phyloP scores from a whole-genome alignment of 2,113 vertebrate genomes.

The Albula glossodonta region DNA sequence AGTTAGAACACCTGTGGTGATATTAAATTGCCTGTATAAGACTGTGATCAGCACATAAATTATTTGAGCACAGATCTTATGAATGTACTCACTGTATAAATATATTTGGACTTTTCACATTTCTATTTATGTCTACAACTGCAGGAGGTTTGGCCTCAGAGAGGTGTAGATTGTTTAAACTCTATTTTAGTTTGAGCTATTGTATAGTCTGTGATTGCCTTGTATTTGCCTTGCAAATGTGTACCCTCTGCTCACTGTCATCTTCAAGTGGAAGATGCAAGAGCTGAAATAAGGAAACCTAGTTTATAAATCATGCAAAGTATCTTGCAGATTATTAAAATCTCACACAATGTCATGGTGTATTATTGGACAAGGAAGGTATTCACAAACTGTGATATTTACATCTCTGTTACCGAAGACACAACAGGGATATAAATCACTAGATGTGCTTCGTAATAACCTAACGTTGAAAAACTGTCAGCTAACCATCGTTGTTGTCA shows the following conservation, averaged over 20 bases:
- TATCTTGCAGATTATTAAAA: not conserved
- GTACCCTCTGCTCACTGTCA: not conserved
- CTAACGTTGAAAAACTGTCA: not conserved
- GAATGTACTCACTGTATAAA: too few relatives aligned
- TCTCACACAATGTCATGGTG: not conserved
- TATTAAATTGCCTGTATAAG: too few relatives aligned
- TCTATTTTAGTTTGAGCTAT: too few relatives aligned
- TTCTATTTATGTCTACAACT: too few relatives aligned
- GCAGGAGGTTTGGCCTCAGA: too few relatives aligned
- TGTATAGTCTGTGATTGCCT: too few relatives aligned
- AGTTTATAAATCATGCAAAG: not conserved
- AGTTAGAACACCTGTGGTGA: too few relatives aligned
- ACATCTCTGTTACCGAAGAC: not conserved
- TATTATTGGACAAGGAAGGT: not conserved
- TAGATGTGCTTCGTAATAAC: not conserved
- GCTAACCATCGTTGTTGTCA: not conserved
- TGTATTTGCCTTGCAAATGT: too few relatives aligned
- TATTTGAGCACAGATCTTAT: too few relatives aligned
- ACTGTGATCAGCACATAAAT: too few relatives aligned
- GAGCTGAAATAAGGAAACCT: not conserved
- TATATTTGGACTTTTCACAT: too few relatives aligned
- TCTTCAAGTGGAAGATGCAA: not conserved
- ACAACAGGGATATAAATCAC: not conserved
- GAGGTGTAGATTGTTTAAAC: too few relatives aligned
- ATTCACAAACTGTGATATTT: not conserved